A percentile compares a stretch with the other conserved stretches of the same genome.
Conservation (phyloP, 2,797 vertebrate genomes). For the Catamblyrhynchus diadema region DNA sequence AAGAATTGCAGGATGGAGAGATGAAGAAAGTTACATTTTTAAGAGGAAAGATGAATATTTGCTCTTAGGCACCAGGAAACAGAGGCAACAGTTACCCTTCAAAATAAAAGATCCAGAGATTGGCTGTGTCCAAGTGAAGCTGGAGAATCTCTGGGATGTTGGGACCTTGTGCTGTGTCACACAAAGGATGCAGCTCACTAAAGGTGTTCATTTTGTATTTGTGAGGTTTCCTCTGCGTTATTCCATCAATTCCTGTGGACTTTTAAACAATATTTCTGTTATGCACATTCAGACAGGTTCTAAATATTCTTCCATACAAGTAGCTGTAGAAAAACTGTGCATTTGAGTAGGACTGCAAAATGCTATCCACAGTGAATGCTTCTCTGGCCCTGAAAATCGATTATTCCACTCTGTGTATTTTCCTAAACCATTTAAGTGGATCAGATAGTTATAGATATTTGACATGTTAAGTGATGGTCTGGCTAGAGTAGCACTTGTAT, state of each 20-base stretch:
- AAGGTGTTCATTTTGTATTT: not conserved
- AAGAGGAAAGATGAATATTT: not conserved
- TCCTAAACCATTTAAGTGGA: not conserved
- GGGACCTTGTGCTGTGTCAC: not conserved
- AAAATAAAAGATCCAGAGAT: not conserved
- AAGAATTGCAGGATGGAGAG: not conserved
- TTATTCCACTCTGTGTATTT: slow-evolving; percentile 5
- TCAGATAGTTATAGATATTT: slow-evolving; percentile 28
- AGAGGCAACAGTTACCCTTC: not conserved
- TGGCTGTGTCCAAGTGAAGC: not conserved
- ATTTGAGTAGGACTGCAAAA: not conserved
- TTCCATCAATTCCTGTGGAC: not conserved
- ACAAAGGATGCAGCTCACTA: not conserved
- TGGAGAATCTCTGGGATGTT: not conserved
- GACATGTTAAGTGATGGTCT: slow-evolving; percentile 43
- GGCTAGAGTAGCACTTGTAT: not conserved
- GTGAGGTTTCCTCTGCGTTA: not conserved
- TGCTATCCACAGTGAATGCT: not conserved
- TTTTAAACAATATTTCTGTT: not conserved
- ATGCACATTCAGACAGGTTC: not conserved
- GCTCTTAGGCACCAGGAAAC: not conserved
- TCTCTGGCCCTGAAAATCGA: not conserved
- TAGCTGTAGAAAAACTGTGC: not conserved
- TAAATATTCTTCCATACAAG: not conserved
- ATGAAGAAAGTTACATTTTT: not conserved